Evolutionary conservation across 2,888 invertebrate genomes (phyloP), one percentile per base, ranked within the genome.

Genomic region (Drosophila stalkeri): DNA sequence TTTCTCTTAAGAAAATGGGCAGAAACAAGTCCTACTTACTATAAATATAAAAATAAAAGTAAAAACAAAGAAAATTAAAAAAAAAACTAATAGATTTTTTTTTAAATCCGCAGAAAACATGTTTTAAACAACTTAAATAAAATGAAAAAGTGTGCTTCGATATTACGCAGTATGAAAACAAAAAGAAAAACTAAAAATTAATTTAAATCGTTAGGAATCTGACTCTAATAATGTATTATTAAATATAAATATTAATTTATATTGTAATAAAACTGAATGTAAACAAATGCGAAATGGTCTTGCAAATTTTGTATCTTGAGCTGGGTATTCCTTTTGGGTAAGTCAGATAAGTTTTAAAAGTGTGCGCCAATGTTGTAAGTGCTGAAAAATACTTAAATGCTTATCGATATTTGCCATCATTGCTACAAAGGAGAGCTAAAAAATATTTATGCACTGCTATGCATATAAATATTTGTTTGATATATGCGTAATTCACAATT

Each of bases 181-280:
- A 44, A 64, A 69, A 47, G 3, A 43, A 44, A 61, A 57, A 44
- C 33, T 35, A 67, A 61, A 37, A 54, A 51, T 55, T 55, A 39
- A 51, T 63, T 39, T 44, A 64, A 72, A 64, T 55, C 63, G 81
- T 88, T 83, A 86, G 86, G 80, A 83, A 73, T 76, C 76, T 76
- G 71, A 81, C 83, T 88, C 73, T 86, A 86, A 86, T 86, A 80
- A 83, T 88, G 85, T 86, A 86, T 86, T 86, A 86, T 88, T 86
- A 86, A 85, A 88, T 88, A 88, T 88, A 84, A 82, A 88, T 85
- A 77, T 81, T 79, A 80, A 88, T 88, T 82, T 88, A 88, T 86
- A 86, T 86, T 85, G 86, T 86, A 88, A 88, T 88, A 86, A 87
- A 82, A 82, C 66, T 74, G 79, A 81, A 86, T 73, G 84, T 82